Conservation (phyloP, 1,140 invertebrate genomes). For the Hermetia illucens region DNA sequence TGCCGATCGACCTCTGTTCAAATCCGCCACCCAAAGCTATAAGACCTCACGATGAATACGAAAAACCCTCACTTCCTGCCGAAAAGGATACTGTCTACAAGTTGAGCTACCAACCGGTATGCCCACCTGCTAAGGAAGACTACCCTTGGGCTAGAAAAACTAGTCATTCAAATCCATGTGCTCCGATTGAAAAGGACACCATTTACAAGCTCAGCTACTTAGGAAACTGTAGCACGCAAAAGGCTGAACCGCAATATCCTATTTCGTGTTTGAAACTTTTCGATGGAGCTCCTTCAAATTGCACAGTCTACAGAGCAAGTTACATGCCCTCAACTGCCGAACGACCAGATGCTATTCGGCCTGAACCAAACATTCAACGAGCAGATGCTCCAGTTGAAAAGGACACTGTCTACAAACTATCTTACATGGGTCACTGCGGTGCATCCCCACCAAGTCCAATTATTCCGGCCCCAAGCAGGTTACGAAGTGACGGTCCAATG, state of each 20-base stretch:
- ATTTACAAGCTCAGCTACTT: conserved; percentile 36
- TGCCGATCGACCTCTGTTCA: conserved; percentile 31
- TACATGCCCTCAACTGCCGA: no score
- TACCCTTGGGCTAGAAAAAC: conserved; percentile 26
- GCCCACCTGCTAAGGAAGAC: conserved; percentile 23
- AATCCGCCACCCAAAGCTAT: conserved; percentile 29
- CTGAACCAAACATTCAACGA: conserved; percentile 20
- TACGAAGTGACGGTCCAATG: conserved; percentile 45
- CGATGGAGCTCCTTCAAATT: not conserved
- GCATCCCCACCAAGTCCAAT: conserved; percentile 29
- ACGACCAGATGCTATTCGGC: no score
- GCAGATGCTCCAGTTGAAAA: conserved; percentile 32
- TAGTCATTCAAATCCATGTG: conserved; percentile 5
- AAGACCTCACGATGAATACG: conserved; percentile 27
- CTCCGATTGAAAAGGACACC: conserved; percentile 30
- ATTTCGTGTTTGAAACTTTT: not conserved
- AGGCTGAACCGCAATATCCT: not conserved
- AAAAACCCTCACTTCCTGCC: conserved; percentile 27
- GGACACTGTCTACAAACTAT: conserved; percentile 34
- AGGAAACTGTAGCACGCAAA: not conserved
- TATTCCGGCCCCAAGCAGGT: conserved; percentile 18
- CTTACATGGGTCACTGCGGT: conserved; percentile 36
- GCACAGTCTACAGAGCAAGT: not conserved
- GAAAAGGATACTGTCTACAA: conserved; percentile 38
- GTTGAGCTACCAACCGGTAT: conserved; percentile 40